Conservation (phyloP, 2,888 invertebrate genomes). For the Syrphus vitripennis region DNA sequence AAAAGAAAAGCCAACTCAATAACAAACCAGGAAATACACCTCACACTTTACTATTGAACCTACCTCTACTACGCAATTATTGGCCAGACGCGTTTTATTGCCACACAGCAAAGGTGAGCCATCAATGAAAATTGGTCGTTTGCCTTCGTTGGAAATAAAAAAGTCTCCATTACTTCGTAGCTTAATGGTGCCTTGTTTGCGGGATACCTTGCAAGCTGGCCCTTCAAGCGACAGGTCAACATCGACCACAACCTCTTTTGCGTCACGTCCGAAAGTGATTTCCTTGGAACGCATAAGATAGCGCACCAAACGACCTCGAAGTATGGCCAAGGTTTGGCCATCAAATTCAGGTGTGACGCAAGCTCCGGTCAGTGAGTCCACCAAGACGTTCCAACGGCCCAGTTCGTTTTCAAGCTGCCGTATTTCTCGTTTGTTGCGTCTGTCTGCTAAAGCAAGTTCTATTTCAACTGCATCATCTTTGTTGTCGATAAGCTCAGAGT, state of each 20-base stretch:
- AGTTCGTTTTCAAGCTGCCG: constrained; percentile 94
- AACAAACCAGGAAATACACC: neutral
- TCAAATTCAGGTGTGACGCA: constrained; percentile 92
- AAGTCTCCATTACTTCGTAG: constrained; percentile 97
- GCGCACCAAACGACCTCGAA: constrained; percentile 94
- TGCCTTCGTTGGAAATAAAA: constrained; percentile 96
- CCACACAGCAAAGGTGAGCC: constrained; percentile 94
- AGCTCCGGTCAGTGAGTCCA: constrained; percentile 93
- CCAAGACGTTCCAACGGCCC: constrained; percentile 94
- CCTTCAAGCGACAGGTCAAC: constrained; percentile 97
- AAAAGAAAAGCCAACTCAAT: constrained; percentile 76
- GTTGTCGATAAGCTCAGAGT: constrained; percentile 89
- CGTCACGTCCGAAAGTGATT: constrained; percentile 95
- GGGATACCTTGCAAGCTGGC: constrained; percentile 95
- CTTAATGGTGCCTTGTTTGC: constrained; percentile 94
- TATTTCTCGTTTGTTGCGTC: constrained; percentile 92
- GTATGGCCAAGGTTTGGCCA: constrained; percentile 94
- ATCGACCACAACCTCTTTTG: constrained; percentile 94
- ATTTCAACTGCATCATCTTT: constrained; percentile 91
- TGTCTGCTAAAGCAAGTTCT: constrained; percentile 88
- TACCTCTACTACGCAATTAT: constrained; percentile 97
- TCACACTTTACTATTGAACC: constrained; percentile 42
- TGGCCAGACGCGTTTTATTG: constrained; percentile 93
- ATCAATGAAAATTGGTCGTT: constrained; percentile 96
- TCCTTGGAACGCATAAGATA: constrained; percentile 97